Evolutionary conservation across 2,113 vertebrate species (phyloP).

Genomic region (Myrmecophaga tridactyla): DNA sequence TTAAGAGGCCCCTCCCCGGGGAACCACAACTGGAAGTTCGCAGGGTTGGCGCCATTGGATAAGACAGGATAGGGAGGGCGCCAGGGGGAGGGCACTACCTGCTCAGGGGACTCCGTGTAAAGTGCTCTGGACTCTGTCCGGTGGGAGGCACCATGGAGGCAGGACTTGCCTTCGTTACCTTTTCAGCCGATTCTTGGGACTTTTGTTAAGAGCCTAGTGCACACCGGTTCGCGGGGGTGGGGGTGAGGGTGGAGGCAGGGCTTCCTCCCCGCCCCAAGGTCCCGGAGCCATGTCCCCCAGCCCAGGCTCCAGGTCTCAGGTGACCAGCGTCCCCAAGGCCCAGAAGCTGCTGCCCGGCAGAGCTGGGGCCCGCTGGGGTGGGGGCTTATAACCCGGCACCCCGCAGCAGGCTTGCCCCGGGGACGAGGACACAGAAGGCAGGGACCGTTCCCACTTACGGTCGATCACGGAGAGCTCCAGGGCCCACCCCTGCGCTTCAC

Average conservation of each 20-base stretch:
- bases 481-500: neutral
- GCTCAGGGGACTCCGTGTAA: too few relatives aligned
- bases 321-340: neutral
- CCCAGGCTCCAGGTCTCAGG: neutral
- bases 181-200: neutral
- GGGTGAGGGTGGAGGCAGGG: neutral
- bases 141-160: neutral
- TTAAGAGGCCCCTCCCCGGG: neutral
- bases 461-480: fast-evolving
- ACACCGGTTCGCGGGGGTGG: neutral
- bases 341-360: fast-evolving
- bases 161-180: neutral
- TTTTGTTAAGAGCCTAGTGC: neutral
- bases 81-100: neutral
- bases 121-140: too few relatives aligned
- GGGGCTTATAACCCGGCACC: too few relatives aligned
- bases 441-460: neutral
- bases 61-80: fast-evolving
- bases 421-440: too few relatives aligned
- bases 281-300: neutral
- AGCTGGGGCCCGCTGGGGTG: neutral
- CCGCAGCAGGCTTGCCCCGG: neutral
- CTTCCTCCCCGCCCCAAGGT: too few relatives aligned
- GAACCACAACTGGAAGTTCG: neutral
- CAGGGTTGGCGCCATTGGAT: too few relatives aligned